These are phyloP conservation scores for Smittia aterrima DNA, from an alignment of 2,888 invertebrate genomes.

Conservation along the genomic window DNA sequence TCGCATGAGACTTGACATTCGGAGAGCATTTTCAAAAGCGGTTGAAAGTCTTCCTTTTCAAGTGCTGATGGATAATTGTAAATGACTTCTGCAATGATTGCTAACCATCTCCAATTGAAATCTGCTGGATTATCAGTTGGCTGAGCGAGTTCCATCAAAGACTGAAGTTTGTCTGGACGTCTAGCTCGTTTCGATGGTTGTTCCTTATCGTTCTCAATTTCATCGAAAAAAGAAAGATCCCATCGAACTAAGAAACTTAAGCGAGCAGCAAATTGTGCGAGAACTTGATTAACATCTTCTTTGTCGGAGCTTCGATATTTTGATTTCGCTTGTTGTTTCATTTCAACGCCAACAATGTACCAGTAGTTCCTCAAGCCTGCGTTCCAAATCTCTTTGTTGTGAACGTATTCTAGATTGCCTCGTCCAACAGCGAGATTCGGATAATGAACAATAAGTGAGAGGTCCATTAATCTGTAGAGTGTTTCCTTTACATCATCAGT, in stretches of 20 bases:
- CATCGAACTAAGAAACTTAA: background rate
- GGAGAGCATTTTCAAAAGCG: background rate
- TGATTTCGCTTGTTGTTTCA: background rate
- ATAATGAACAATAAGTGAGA: background rate
- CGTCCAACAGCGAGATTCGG: background rate
- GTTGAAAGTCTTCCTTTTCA: background rate
- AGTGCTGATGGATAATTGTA: constrained; percentile 13
- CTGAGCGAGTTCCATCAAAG: background rate
- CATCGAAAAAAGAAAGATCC: background rate
- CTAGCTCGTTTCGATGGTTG: background rate
- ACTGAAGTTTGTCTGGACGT: background rate
- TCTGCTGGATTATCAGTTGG: background rate
- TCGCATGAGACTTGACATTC: background rate
- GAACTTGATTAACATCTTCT: background rate
- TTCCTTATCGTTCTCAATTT: background rate
- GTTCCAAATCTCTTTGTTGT: background rate
- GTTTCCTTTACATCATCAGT: background rate
- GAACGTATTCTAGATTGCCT: background rate
- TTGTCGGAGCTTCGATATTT: background rate
- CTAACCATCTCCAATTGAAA: constrained; percentile 30
- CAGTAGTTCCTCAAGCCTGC: background rate
- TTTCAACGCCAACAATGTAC: background rate
- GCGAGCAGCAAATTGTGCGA: constrained; percentile 12
- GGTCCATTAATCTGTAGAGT: constrained; percentile 12
- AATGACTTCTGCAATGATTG: constrained; percentile 9